Evolutionary conservation across 2,113 vertebrate species (phyloP).

Genomic region (Poeciliopsis occidentalis): DNA sequence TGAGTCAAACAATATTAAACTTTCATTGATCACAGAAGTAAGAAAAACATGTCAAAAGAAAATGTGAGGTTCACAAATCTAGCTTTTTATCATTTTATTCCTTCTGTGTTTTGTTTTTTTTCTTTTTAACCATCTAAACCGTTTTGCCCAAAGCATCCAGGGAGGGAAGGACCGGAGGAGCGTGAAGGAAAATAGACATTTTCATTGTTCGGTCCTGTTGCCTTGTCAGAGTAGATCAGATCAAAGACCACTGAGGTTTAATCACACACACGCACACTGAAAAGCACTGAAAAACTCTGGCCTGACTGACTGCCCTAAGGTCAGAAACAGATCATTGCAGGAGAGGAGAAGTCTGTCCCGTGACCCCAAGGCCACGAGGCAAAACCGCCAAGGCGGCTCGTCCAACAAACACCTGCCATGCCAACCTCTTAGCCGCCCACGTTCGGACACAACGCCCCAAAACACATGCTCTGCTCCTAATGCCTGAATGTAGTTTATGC

Average conservation of each 20-base stretch:
- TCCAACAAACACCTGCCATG: constrained; percentile 40
- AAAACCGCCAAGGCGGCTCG: constrained; percentile 25
- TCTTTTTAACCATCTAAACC: constrained; percentile 42
- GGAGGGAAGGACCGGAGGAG: constrained; percentile 27
- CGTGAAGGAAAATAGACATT: constrained; percentile 56
- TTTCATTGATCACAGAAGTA: background rate
- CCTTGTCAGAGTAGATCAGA: constrained; percentile 67
- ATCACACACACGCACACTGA: constrained; percentile 27
- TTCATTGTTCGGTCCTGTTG: constrained; percentile 63
- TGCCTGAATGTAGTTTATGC: background rate
- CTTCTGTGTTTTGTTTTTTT: constrained; percentile 4
- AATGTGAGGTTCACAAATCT: constrained; percentile 23
- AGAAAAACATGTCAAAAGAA: constrained; percentile 9
- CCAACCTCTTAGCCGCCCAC: constrained; percentile 5
- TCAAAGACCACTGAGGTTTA: constrained; percentile 45
- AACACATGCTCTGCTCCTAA: background rate
- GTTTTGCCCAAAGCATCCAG: constrained; percentile 29
- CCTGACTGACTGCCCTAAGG: constrained; percentile 46
- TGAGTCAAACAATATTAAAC: background rate
- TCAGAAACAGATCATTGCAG: constrained; percentile 64
- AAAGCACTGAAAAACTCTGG: constrained; percentile 31
- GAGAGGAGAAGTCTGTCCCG: constrained; percentile 56
- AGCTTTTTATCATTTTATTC: constrained; percentile 26
- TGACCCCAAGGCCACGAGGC: constrained; percentile 47
- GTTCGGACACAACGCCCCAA: background rate